Percentiles rank a stretch among this genome's conserved stretches.
Evolutionary conservation across 2,888 invertebrate genomes (phyloP).

Genomic region (Mylabris sibirica): DNA sequence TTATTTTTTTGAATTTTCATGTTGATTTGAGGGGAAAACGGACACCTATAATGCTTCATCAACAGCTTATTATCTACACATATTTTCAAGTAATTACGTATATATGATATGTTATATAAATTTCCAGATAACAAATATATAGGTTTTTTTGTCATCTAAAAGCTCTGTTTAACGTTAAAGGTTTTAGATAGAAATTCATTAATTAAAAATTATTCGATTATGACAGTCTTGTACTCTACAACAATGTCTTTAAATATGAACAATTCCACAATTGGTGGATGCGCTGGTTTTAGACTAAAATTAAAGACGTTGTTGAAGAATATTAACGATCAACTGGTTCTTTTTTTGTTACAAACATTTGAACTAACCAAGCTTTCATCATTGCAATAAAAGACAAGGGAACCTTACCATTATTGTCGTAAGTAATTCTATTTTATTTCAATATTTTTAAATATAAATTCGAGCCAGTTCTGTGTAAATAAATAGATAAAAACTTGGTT

Average conservation of each 20-base stretch:
- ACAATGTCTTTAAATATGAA: neutral
- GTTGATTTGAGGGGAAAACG: constrained; percentile 20
- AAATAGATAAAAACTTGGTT: constrained; percentile 29
- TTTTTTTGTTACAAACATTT: constrained; percentile 19
- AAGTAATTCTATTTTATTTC: neutral
- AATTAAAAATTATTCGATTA: neutral
- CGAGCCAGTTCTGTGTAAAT: neutral
- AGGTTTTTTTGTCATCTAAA: constrained; percentile 23
- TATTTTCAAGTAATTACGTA: constrained; percentile 11
- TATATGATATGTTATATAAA: constrained; percentile 25
- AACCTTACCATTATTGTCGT: neutral
- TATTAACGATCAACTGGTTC: neutral
- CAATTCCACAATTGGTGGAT: neutral
- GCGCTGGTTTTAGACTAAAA: neutral
- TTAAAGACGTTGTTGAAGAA: neutral
- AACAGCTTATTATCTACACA: constrained; percentile 30
- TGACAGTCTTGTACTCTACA: neutral
- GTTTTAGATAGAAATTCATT: constrained; percentile 1
- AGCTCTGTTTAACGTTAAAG: constrained; percentile 27
- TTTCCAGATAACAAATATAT: constrained; percentile 24
- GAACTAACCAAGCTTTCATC: constrained; percentile 24
- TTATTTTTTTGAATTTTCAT: neutral
- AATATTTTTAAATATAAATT: neutral
- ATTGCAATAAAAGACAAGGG: neutral
- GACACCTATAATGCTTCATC: constrained; percentile 25